Conservation (phyloP, 2,797 vertebrate genomes). For the Cyclura pinguis region DNA sequence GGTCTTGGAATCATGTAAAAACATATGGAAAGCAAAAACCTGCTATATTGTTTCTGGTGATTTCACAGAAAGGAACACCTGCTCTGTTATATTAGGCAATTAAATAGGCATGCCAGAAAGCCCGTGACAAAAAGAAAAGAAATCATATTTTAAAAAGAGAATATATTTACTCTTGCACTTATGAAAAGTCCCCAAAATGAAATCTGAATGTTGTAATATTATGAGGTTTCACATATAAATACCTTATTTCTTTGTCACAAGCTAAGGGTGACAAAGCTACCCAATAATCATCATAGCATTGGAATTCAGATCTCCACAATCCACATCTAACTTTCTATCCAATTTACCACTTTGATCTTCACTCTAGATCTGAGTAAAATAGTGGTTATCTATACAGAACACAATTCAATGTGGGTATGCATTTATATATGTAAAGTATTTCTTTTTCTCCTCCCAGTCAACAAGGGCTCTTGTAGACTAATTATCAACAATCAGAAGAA, state of each 20-base stretch:
- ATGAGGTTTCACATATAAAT: background rate
- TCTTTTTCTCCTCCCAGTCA: too few species aligned
- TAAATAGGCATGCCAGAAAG: conserved; percentile 73
- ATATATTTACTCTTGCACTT: conserved; percentile 40
- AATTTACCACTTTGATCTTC: background rate
- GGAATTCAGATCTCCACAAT: background rate
- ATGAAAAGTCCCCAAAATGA: conserved; percentile 12
- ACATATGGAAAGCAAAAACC: conserved; percentile 78
- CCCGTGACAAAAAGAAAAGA: background rate
- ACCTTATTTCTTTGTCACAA: background rate
- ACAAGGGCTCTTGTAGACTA: too few species aligned
- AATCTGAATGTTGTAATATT: background rate
- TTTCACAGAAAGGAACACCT: conserved; percentile 78
- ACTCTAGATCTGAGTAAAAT: background rate
- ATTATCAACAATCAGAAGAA: background rate
- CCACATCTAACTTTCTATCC: too few species aligned
- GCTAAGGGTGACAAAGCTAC: background rate
- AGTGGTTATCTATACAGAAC: background rate
- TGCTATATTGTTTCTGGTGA: conserved; percentile 78
- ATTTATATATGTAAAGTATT: too few species aligned
- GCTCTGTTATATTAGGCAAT: conserved; percentile 77
- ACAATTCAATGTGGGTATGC: background rate
- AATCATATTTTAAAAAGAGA: conserved; percentile 7
- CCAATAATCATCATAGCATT: background rate
- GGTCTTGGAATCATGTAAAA: conserved; percentile 77